Conservation (phyloP, 2,113 vertebrate species). For the Geococcyx californianus region DNA sequence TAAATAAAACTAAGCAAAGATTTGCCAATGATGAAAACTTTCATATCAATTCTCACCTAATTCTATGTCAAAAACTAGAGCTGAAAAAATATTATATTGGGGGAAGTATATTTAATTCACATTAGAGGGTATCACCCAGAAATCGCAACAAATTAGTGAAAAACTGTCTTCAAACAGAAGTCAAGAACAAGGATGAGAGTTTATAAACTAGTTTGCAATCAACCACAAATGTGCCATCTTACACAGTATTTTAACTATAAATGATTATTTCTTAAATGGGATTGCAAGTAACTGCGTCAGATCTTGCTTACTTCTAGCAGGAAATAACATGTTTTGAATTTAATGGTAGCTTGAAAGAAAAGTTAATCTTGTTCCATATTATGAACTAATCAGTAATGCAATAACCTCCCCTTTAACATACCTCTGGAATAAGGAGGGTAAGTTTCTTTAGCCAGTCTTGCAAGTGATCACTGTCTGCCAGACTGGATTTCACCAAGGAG, state of each 20-base stretch:
- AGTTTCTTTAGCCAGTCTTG: constrained; percentile 98
- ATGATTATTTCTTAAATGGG: not conserved
- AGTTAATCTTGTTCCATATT: not conserved
- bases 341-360: not conserved
- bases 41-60: not conserved
- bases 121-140: not conserved
- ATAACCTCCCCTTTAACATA: constrained; percentile 56
- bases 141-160: not conserved
- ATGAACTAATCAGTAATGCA: not conserved
- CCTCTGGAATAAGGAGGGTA: constrained; percentile 96
- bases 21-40: not conserved
- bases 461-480: constrained; percentile 95
- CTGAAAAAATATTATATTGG: not conserved
- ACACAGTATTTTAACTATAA: not conserved
- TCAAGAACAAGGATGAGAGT: not conserved
- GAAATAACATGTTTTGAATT: not conserved
- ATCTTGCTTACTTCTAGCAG: not conserved
- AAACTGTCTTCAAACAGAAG: not conserved
- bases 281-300: not conserved
- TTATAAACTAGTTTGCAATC: not conserved
- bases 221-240: not conserved
- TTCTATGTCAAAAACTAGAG: not conserved
- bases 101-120: not conserved
- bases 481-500: constrained; percentile 93
- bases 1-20: not conserved